Evolutionary conservation across 37 sponge, comb jelly and placozoan species (phyloP), one percentile per base, ranked within the genome.

Genomic region (Tethya wilhelma): DNA sequence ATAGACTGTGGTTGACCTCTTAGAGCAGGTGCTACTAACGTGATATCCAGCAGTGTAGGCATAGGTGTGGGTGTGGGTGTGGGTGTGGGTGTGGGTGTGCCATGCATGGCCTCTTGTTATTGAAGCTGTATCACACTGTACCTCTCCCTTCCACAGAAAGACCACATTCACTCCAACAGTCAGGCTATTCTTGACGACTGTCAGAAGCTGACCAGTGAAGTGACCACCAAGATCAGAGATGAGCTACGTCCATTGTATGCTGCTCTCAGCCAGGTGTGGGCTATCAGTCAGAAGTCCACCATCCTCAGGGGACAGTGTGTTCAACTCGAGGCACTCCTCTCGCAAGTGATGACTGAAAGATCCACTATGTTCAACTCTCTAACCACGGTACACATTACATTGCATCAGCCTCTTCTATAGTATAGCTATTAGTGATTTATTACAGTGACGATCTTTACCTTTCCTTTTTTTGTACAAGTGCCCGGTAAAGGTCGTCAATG

Each of bases 121-220:
- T n/a, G n/a, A n/a, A n/a, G n/a, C n/a, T n/a, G n/a, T n/a, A n/a
- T n/a, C 22, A 12, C 28, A 60, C 63, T 26, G 20, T 60, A n/a
- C 22, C 28, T 25, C 63, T 7, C 22, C 63, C 34, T 64, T 28
- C 44, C 26, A 22, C 55, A 78, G 79, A 64, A 66, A 12, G 65
- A 64, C 8, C 46, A n/a, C 6, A 44, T 78, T 28, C 53, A 67
- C 22, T 31, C 36, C 17, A 14, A 23, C 2, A 46, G 79, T 39
- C 46, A 78, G 31, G 38, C 23, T 20, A 64, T 78, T 30, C 2
- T 11, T 1, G 49, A 40, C 2, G 79, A 78, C 66, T 66, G 79
- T 31, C 23, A 63, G 2, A 6, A 45, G 55, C 66, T 55, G 55
- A 44, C 67, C 26, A 2, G 14, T 2, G 64, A 45, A 38, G 55